phyloP scores from a whole-genome alignment of 2,797 vertebrate species.

The Acrossocheilus fasciatus region DNA sequence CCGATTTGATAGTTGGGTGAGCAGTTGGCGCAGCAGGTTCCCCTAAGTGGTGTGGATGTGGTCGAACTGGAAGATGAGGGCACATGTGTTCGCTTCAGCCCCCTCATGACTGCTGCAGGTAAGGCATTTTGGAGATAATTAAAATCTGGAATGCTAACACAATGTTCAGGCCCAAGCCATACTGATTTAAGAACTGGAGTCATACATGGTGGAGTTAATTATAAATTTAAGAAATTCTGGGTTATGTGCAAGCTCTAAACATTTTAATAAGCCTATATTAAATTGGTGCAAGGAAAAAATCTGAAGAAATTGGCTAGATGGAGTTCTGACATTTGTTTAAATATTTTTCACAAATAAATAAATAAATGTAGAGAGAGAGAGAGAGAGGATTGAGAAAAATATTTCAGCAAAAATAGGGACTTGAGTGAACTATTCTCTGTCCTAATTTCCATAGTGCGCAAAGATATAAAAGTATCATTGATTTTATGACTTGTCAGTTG shows the following conservation, averaged over 20 bases:
- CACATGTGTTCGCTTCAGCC: constrained; percentile 90
- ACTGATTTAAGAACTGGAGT: background rate
- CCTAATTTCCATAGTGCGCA: too few relatives aligned
- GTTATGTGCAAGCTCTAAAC: background rate
- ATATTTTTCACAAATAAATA: too few relatives aligned
- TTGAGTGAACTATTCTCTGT: too few relatives aligned
- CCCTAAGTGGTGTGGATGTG: constrained; percentile 87
- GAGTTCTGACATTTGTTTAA: too few relatives aligned
- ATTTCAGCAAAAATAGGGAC: too few relatives aligned
- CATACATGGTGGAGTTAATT: background rate
- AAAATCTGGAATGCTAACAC: background rate
- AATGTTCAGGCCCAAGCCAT: background rate
- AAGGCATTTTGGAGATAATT: constrained; percentile 51
- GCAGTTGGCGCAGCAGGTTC: constrained; percentile 84
- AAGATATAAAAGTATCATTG: background rate
- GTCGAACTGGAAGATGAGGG: constrained; percentile 94
- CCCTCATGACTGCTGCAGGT: constrained; percentile 93
- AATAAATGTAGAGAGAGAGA: too few relatives aligned
- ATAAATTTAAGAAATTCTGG: background rate
- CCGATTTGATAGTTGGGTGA: constrained; percentile 84
- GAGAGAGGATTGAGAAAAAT: too few relatives aligned
- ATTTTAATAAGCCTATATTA: background rate
- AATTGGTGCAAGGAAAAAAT: background rate
- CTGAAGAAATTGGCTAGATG: too few relatives aligned
- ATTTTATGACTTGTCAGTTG: background rate